These are phyloP conservation scores for Acromyrmex echinatior DNA, from an alignment of 1,140 invertebrate species.

Conservation along the genomic window DNA sequence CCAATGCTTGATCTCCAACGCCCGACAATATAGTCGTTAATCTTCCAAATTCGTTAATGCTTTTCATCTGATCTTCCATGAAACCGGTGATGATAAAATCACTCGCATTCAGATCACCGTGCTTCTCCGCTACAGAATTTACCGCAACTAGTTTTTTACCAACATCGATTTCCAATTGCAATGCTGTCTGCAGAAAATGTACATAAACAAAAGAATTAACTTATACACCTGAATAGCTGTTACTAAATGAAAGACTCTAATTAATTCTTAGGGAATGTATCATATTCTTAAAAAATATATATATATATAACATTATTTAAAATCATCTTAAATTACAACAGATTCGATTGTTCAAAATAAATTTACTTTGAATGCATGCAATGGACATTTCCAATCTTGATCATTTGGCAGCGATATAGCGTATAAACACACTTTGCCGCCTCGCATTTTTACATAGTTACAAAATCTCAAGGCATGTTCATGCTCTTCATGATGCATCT, in stretches of 20 bases:
- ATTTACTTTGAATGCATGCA: constrained; percentile 81
- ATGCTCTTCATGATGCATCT: constrained; percentile 82
- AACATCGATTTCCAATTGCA: constrained; percentile 78
- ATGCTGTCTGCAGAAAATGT: constrained; percentile 72
- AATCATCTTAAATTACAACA: neutral
- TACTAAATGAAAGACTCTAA: neutral
- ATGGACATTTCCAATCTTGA: constrained; percentile 83
- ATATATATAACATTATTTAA: neutral
- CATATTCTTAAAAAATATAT: neutral
- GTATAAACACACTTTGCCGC: constrained; percentile 76
- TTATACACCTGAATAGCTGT: neutral
- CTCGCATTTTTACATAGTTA: constrained; percentile 81
- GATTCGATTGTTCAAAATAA: neutral
- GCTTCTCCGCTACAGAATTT: constrained; percentile 75
- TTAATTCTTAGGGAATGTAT: neutral
- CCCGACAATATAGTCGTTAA: constrained; percentile 79
- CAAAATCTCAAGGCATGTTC: constrained; percentile 77
- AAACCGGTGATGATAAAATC: constrained; percentile 82
- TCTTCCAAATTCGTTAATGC: constrained; percentile 79
- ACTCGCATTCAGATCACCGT: constrained; percentile 78
- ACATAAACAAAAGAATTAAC: neutral
- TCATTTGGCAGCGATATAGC: constrained; percentile 71
- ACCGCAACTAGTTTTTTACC: constrained; percentile 75
- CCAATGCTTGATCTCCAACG: constrained; percentile 78
- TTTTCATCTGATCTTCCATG: constrained; percentile 82